Base-by-base conservation (phyloP, 2,888 invertebrate species). In the Fabriciana adippe region DNA sequence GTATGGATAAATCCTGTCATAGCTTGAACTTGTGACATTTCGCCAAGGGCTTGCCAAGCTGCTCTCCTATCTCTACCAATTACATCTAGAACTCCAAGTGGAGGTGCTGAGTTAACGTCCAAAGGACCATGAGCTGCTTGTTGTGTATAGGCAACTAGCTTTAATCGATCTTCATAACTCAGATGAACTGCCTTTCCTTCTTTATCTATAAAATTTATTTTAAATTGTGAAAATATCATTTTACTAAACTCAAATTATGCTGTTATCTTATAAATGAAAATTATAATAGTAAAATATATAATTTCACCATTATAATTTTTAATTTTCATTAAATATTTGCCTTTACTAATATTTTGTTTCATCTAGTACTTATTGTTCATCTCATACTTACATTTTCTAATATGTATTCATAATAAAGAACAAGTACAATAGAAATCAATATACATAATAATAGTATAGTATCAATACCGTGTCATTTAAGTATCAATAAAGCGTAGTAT, bases 111-210 rank as follows among this genome's bases (percentile, higher is more conserved):
- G 62, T 95, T 95, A 1, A 95, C 89, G 74, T 96, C 94, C 79
- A 96, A 95, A 61, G 97, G 95, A 0, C 99, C 99, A 87, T 98
- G 96, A 14, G 94, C 94, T 11, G 97, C 96, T 93, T 99, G 99
- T 82, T 98, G 97, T 13, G 97, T 97, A 80, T 96, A 97, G 1
- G 99, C 99, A 18, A 99, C 97, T 72, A 99, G 90, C 82, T 96
- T 96, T 65, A 99, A 88, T 82, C 98, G 97, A 82, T 99, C 98
- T 87, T 97, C 97, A 86, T 99, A 99, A 56, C 97, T 97, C 70
- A 99, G 93, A 81, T 98, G 98, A 59, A 99, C 94, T 3, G 98
- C 99, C 93, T 99, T 99, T n/a, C 99, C 99, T 90, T 98, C 97
- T 92, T 99, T 99, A 86, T 99, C 99, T 99, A 88, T 16, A 93